Percentiles rank a stretch among this genome's conserved stretches.
Evolutionary conservation across 2,797 vertebrate genomes (phyloP).

Genomic region (Pampus argenteus): DNA sequence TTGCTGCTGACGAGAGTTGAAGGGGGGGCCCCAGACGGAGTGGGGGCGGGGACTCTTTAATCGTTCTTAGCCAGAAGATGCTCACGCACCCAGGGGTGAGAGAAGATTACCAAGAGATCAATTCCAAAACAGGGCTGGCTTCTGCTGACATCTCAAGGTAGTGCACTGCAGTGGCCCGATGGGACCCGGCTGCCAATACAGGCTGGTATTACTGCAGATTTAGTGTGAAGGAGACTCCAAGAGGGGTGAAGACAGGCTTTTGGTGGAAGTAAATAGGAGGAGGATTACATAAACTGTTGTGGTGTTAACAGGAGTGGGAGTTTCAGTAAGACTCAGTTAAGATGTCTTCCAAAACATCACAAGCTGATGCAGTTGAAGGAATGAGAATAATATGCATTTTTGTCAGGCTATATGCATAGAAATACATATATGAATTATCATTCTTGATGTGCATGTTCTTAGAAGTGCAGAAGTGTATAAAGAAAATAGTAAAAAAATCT

Average conservation of each 20-base stretch:
- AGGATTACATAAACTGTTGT: conserved; percentile 45
- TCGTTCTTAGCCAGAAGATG: conserved; percentile 56
- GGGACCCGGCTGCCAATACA: conserved; percentile 56
- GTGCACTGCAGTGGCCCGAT: conserved; percentile 26
- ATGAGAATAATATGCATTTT: not conserved
- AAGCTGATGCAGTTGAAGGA: not conserved
- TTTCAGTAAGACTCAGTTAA: not conserved
- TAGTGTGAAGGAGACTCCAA: conserved; percentile 55
- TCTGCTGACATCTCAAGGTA: conserved; percentile 76
- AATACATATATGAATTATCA: not conserved
- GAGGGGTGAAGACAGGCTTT: conserved; percentile 27
- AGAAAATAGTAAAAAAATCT: not conserved
- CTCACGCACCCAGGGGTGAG: conserved; percentile 45
- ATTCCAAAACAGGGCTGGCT: conserved; percentile 58
- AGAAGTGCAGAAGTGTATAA: not conserved
- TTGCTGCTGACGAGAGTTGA: conserved; percentile 13
- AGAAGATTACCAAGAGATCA: conserved; percentile 76
- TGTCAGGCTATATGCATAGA: not conserved
- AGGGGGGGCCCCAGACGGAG: conserved; percentile 5
- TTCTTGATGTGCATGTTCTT: not conserved
- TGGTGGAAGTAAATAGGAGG: conserved; percentile 34
- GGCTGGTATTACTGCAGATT: conserved; percentile 45
- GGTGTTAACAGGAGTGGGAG: conserved; percentile 5
- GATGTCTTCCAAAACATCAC: not conserved
- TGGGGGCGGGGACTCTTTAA: conserved; percentile 46